Percentiles rank a stretch among this genome's conserved stretches.
Conservation (phyloP, 2,888 invertebrate genomes). For the Parapristionchus giblindavisi region DNA sequence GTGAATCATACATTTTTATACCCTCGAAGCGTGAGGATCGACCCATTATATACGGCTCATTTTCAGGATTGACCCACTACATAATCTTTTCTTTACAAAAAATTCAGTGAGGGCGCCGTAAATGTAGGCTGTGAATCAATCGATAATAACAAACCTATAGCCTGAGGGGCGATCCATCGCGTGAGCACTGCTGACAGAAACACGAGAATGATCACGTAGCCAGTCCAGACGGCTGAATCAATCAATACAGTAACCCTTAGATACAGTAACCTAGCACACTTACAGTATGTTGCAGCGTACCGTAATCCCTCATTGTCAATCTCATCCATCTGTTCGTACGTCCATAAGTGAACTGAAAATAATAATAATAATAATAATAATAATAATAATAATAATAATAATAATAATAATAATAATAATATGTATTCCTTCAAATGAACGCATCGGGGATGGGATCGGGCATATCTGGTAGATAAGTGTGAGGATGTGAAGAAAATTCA, state of each 20-base stretch:
- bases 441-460: no score
- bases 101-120: not conserved
- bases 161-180: conserved; percentile 94
- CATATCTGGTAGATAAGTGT: no score
- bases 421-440: no score
- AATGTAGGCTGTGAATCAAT: no score
- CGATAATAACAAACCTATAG: conserved; percentile 78
- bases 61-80: not conserved
- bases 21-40: no score
- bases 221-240: conserved; percentile 14
- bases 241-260: not conserved
- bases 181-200: conserved; percentile 77
- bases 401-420: no score
- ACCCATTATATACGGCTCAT: no score
- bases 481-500: no score
- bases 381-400: no score
- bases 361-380: no score
- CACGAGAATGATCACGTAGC: conserved; percentile 57
- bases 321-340: conserved; percentile 10
- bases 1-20: not conserved
- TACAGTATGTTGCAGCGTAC: not conserved
- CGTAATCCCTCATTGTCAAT: not conserved
- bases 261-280: not conserved
- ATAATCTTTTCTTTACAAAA: not conserved
- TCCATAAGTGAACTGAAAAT: conserved; percentile 21